phyloP scores from a whole-genome alignment of 2,888 invertebrate genomes.

The Sinhomidia bicolor region DNA sequence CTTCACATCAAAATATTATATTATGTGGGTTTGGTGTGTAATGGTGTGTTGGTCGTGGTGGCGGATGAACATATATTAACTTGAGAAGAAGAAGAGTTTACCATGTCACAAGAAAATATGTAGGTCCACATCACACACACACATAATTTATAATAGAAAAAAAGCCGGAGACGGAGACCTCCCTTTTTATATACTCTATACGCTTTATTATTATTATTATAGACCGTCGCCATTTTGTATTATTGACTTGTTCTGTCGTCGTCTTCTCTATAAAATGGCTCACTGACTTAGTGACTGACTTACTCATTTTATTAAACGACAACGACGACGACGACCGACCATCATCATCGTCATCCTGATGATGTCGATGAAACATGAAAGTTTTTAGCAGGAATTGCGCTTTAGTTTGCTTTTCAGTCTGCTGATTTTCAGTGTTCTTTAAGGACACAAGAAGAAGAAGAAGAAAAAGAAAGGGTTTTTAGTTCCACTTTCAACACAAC shows the following conservation, averaged over 20 bases:
- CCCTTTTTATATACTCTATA: too few species aligned
- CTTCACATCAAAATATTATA: neutral
- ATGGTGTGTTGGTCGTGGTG: too few species aligned
- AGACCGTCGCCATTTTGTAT: constrained; percentile 30
- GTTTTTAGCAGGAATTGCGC: neutral
- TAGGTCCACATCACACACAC: too few species aligned
- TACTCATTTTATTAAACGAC: neutral
- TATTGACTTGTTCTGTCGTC: constrained; percentile 68
- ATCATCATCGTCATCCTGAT: too few species aligned
- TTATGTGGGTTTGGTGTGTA: constrained; percentile 8
- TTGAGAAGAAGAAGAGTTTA: constrained; percentile 21
- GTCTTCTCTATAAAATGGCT: constrained; percentile 63
- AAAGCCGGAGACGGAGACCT: too few species aligned
- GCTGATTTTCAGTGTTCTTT: constrained; percentile 31
- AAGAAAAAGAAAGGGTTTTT: neutral
- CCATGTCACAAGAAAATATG: neutral
- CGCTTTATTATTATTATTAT: too few species aligned
- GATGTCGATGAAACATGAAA: too few species aligned
- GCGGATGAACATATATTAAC: neutral
- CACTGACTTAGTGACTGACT: constrained; percentile 63
- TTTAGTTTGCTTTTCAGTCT: constrained; percentile 50
- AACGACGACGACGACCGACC: neutral
- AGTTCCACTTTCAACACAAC: constrained; percentile 8
- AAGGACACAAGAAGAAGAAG: neutral
- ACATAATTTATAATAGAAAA: neutral